Evolutionary conservation across 2,888 invertebrate genomes (phyloP).

Genomic region (Choreutis nemorana): DNA sequence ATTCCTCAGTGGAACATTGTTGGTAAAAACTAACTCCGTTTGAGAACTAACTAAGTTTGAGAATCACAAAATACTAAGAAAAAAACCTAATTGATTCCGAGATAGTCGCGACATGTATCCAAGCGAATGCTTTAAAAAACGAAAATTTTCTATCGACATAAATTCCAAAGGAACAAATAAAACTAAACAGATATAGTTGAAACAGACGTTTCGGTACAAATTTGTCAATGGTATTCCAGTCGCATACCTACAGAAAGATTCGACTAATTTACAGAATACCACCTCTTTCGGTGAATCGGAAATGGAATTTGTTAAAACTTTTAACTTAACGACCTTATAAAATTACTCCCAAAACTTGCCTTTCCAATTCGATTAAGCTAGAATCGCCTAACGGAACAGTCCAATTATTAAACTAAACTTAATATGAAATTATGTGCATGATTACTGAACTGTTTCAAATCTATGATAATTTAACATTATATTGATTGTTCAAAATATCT

Average conservation of each 20-base stretch:
- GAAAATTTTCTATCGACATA: constrained; percentile 16
- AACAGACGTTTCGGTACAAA: constrained; percentile 25
- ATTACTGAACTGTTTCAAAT: no score
- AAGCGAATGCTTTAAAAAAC: constrained; percentile 29
- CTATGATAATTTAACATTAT: no score
- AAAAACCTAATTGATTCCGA: constrained; percentile 12
- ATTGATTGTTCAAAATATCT: no score
- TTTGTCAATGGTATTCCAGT: constrained; percentile 32
- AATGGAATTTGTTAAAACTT: constrained; percentile 1
- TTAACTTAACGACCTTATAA: no score
- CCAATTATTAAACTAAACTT: no score
- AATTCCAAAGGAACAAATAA: constrained; percentile 33
- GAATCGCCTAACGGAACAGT: no score
- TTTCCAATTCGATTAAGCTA: no score
- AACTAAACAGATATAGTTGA: constrained; percentile 46
- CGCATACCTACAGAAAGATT: constrained; percentile 3
- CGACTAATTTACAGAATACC: no score
- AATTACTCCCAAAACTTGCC: no score
- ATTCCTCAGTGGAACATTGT: no score
- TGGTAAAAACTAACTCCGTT: background rate
- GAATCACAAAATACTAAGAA: constrained; percentile 10
- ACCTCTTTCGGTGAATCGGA: background rate
- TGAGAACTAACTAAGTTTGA: no score
- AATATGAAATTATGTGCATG: no score
- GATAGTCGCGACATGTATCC: constrained; percentile 43